Percentiles rank a stretch among this genome's conserved stretches.
Conservation (phyloP, 2,113 vertebrate species). For the Delphinapterus leucas region DNA sequence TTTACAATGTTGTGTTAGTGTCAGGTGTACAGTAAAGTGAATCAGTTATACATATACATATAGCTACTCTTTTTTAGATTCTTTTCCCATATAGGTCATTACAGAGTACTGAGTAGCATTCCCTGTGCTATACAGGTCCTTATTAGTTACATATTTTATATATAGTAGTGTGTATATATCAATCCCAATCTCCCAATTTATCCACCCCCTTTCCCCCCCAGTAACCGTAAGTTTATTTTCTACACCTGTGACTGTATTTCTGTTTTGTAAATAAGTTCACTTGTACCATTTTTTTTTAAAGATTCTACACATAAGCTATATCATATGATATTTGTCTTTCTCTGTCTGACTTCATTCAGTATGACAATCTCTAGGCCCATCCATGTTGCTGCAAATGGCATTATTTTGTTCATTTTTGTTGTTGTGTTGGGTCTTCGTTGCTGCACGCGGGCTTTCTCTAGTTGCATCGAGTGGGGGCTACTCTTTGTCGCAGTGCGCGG, state of each 20-base stretch:
- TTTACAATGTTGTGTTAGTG: neutral
- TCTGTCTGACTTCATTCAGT: neutral
- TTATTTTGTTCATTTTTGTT: neutral
- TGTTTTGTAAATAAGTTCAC: neutral
- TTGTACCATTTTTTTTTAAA: neutral
- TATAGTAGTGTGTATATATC: neutral
- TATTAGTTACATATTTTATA: too few relatives aligned
- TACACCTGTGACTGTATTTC: neutral
- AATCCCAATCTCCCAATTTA: neutral
- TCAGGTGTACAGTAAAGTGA: neutral
- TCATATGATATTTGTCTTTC: neutral
- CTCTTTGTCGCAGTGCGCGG: too few relatives aligned
- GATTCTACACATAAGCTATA: neutral
- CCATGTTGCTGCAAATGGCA: neutral
- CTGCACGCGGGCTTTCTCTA: too few relatives aligned
- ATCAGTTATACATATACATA: too few relatives aligned
- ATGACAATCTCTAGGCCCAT: neutral
- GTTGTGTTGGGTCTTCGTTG: too few relatives aligned
- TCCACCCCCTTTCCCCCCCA: too few relatives aligned
- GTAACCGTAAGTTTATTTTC: neutral
- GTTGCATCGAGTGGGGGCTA: too few relatives aligned
- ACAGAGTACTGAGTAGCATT: too few relatives aligned
- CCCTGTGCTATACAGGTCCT: too few relatives aligned
- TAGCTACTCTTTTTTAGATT: neutral
- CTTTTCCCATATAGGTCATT: neutral